These are phyloP conservation scores for Mobula birostris DNA, from an alignment of 2,113 vertebrate genomes.

Conservation along the genomic window DNA sequence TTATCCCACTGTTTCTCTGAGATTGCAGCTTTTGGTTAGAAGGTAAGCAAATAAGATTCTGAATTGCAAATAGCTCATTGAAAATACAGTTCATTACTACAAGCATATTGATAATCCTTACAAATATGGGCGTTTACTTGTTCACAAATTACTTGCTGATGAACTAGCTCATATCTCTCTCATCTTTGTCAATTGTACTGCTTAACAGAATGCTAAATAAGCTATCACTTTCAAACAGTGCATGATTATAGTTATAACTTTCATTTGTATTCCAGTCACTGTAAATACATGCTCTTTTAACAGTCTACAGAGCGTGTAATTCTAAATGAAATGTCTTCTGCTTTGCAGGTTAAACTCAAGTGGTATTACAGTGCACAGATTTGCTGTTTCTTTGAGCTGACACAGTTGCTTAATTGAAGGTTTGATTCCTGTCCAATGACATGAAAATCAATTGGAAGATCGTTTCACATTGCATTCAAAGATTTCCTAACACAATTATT, in stretches of 20 bases:
- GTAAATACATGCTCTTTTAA: conserved; percentile 1
- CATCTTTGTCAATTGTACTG: neutral
- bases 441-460: neutral
- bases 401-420: conserved; percentile 3
- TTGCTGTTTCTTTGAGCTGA: neutral
- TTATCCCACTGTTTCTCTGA: neutral
- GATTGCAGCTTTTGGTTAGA: neutral
- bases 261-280: conserved; percentile 25
- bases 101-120: neutral
- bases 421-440: conserved; percentile 15
- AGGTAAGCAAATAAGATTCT: neutral
- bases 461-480: neutral
- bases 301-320: conserved; percentile 19
- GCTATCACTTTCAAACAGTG: neutral
- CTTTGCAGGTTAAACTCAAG: too few relatives aligned
- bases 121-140: neutral
- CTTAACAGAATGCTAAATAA: neutral
- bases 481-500: neutral
- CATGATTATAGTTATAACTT: conserved; percentile 2
- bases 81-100: neutral
- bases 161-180: neutral
- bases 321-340: conserved; percentile 16
- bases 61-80: neutral
- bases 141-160: neutral
- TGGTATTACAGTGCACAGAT: conserved; percentile 5